A percentile compares a stretch with the other conserved stretches of the same genome.
Evolutionary conservation across 23 tunicate genomes (phyloP).

Genomic region (Styela clava): DNA sequence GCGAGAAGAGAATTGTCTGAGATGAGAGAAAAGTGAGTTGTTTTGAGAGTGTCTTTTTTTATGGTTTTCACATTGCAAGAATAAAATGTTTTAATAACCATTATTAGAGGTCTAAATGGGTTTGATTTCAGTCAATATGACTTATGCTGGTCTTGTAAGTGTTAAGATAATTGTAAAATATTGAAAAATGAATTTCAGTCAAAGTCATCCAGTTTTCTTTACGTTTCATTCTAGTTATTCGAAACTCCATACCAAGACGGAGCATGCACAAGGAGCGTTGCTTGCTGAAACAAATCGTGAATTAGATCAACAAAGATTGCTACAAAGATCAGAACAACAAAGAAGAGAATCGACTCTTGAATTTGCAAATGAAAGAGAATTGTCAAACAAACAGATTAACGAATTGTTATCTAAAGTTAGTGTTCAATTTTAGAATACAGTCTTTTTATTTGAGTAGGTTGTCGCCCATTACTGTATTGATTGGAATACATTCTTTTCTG

Average conservation of each 20-base stretch:
- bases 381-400: conserved; percentile 34
- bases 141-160: no score
- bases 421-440: no score
- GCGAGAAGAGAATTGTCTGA: conserved; percentile 19
- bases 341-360: conserved; percentile 20
- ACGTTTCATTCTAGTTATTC: conserved; percentile 23
- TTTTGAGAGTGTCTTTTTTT: background rate
- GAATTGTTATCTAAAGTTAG: conserved; percentile 22
- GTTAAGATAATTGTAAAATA: no score
- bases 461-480: no score
- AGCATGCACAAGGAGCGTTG: conserved; percentile 40
- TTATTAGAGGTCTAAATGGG: no score
- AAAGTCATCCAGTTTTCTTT: no score
- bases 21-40: conserved; percentile 14
- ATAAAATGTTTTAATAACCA: no score
- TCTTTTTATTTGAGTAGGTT: no score
- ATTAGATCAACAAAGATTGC: conserved; percentile 31
- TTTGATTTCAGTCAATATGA: no score
- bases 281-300: conserved; percentile 57
- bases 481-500: no score
- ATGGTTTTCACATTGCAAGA: background rate
- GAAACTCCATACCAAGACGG: conserved; percentile 14
- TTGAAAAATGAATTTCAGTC: no score
- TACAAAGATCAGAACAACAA: conserved; percentile 29
- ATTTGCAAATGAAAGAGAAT: conserved; percentile 41